Conservation (phyloP, 2,113 vertebrate species). For the Chlorodrepanis virens region DNA sequence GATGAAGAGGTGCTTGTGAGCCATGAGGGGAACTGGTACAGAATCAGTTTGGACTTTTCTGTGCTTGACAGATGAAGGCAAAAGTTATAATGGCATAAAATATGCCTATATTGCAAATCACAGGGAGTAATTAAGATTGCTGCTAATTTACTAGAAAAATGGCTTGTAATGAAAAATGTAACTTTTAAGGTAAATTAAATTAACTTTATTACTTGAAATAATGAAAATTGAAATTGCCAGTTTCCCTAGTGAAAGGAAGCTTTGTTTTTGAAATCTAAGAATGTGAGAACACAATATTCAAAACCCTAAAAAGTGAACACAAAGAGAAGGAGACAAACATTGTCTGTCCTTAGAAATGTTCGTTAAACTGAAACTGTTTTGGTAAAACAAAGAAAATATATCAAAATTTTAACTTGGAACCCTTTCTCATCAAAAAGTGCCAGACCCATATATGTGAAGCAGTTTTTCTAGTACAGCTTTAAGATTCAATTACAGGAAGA, state of each 20-base stretch:
- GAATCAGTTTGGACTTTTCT: neutral
- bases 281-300: neutral
- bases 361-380: neutral
- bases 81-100: neutral
- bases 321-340: neutral
- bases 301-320: neutral
- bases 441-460: neutral
- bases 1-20: neutral
- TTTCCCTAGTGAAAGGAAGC: neutral
- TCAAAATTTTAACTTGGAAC: neutral
- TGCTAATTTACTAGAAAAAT: neutral
- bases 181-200: neutral
- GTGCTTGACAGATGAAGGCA: neutral
- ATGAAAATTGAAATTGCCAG: neutral
- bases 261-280: neutral
- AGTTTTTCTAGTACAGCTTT: neutral
- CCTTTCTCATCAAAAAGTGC: neutral
- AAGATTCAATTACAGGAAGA: neutral
- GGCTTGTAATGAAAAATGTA: neutral
- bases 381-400: neutral
- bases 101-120: neutral
- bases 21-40: neutral
- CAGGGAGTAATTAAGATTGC: neutral
- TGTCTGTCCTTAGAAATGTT: neutral
- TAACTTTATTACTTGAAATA: neutral